A percentile compares a stretch with the other conserved stretches of the same genome.
phyloP scores from a whole-genome alignment of 2,113 vertebrate species.

The Clupea harengus region DNA sequence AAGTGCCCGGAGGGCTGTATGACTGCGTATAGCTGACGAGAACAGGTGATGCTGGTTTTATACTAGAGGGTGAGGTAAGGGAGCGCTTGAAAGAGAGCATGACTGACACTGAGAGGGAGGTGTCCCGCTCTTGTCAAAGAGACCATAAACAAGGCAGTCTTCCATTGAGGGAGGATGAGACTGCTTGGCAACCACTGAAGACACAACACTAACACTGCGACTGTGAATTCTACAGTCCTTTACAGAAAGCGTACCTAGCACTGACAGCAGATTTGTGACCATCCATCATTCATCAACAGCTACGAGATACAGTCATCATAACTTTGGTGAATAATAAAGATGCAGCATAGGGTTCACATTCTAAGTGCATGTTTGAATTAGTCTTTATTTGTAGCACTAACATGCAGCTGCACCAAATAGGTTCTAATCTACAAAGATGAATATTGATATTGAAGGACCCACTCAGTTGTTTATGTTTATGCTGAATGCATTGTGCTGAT shows the following conservation, averaged over 20 bases:
- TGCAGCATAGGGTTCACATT: too few species aligned
- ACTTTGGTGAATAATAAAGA: neutral
- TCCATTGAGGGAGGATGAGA: constrained; percentile 23
- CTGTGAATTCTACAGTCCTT: neutral
- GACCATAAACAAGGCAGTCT: constrained; percentile 40
- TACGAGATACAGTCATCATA: neutral
- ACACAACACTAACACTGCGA: neutral
- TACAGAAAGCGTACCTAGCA: neutral
- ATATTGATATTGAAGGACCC: neutral
- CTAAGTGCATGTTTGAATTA: too few species aligned
- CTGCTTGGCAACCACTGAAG: neutral
- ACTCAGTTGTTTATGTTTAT: neutral
- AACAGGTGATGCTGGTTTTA: constrained; percentile 44
- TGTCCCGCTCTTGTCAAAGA: constrained; percentile 21
- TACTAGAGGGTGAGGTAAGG: constrained; percentile 22
- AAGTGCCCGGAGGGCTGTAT: neutral
- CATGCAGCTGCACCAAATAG: neutral
- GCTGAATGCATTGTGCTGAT: neutral
- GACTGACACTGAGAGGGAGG: constrained; percentile 20
- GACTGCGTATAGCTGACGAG: constrained; percentile 31
- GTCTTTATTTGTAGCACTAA: too few species aligned
- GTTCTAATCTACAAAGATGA: too few species aligned
- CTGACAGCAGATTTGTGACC: neutral
- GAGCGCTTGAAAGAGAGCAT: constrained; percentile 47
- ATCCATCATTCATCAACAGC: neutral